Conservation (phyloP, 2,888 invertebrate species). For the Pediacus dermestoides region DNA sequence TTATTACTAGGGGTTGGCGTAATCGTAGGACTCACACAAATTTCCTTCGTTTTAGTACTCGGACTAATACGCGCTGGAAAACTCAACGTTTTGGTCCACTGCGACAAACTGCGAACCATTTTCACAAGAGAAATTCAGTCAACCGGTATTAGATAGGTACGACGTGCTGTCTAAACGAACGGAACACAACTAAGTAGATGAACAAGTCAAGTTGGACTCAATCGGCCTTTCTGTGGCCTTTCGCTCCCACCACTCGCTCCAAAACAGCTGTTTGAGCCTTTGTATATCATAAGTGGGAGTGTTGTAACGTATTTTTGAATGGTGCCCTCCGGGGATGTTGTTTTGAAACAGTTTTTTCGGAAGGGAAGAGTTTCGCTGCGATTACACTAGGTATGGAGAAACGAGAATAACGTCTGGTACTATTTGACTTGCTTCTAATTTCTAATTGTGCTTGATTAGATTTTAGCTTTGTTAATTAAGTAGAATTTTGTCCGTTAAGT, state of each 20-base stretch:
- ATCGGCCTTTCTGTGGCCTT: conserved; percentile 48
- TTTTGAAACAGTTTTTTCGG: too few species aligned
- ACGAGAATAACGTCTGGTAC: too few species aligned
- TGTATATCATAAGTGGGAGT: conserved; percentile 10
- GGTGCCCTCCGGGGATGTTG: neutral
- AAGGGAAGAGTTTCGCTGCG: too few species aligned
- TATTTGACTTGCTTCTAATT: too few species aligned
- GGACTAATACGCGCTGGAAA: conserved; percentile 83
- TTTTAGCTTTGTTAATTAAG: too few species aligned
- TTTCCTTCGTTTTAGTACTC: conserved; percentile 73
- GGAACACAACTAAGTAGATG: too few species aligned
- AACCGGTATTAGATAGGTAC: too few species aligned
- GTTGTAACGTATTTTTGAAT: conserved; percentile 20
- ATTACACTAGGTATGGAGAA: too few species aligned
- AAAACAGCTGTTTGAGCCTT: conserved; percentile 44
- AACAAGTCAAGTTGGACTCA: conserved; percentile 21
- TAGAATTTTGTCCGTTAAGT: too few species aligned
- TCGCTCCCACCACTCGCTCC: conserved; percentile 36
- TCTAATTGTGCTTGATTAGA: too few species aligned
- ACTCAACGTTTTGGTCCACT: conserved; percentile 89
- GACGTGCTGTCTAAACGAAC: too few species aligned
- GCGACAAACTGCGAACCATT: conserved; percentile 84
- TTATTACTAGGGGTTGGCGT: conserved; percentile 60
- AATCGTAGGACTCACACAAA: conserved; percentile 56
- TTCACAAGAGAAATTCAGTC: conserved; percentile 23